Percentiles rank a stretch among this genome's conserved stretches.
These are phyloP conservation scores for Heliconius melpomene DNA, from an alignment of 1,140 invertebrate species.

Conservation along the genomic window DNA sequence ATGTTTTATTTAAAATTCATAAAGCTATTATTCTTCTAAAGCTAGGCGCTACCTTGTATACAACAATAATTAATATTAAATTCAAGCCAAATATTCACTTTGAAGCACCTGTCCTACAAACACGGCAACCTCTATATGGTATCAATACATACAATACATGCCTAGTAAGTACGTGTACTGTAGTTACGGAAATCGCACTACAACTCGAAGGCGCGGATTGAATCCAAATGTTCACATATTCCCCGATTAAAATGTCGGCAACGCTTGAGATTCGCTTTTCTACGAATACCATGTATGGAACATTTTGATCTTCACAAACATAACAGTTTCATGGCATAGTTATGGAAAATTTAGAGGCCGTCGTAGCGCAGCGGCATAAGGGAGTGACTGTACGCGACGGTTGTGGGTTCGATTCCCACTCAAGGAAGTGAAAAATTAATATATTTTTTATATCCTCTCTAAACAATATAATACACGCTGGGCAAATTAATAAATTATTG, in stretches of 20 bases:
- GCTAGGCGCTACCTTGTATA: neutral
- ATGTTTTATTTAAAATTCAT: too few relatives aligned
- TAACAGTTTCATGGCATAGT: conserved; percentile 22
- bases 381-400: neutral
- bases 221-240: conserved; percentile 41
- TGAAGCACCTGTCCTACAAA: neutral
- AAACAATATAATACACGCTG: too few relatives aligned
- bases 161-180: neutral
- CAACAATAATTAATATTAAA: neutral
- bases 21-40: neutral
- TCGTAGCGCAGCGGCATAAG: too few relatives aligned
- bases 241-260: conserved; percentile 40
- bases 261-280: conserved; percentile 37
- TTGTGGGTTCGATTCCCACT: neutral
- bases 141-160: neutral
- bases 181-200: conserved; percentile 21
- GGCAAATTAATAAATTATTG: too few relatives aligned
- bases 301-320: conserved; percentile 25
- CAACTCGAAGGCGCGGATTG: conserved; percentile 12
- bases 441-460: too few relatives aligned
- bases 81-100: neutral
- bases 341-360: neutral
- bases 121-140: neutral
- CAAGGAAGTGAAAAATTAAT: neutral
- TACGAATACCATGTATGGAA: conserved; percentile 33